phyloP scores from a whole-genome alignment of 2,888 invertebrate genomes.

The Herminia tarsipennalis region DNA sequence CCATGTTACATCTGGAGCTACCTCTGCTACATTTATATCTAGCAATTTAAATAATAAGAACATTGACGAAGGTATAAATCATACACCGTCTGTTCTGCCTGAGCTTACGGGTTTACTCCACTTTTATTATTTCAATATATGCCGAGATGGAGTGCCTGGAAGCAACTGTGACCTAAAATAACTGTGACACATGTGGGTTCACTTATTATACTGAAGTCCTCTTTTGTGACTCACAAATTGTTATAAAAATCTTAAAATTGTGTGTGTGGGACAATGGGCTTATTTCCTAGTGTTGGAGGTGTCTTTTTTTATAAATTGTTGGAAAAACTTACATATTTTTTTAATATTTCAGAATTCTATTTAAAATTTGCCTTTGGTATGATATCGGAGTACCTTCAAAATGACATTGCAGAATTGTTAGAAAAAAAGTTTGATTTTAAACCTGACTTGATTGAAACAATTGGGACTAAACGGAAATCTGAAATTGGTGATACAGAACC shows the following conservation, averaged over 20 bases:
- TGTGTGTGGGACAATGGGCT: no score
- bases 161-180: no score
- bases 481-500: conserved; percentile 63
- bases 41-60: conserved; percentile 85
- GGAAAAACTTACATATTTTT: conserved; percentile 1
- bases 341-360: conserved; percentile 84
- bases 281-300: background rate
- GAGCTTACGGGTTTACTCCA: no score
- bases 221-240: no score
- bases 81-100: no score
- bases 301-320: background rate
- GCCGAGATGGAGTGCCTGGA: no score
- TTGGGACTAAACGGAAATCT: conserved; percentile 85
- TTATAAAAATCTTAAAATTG: no score
- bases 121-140: no score
- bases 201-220: no score
- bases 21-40: conserved; percentile 91
- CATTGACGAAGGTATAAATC: conserved; percentile 85
- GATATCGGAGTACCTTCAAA: conserved; percentile 91
- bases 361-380: conserved; percentile 92
- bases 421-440: conserved; percentile 88
- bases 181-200: no score
- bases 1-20: conserved; percentile 90
- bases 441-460: conserved; percentile 81
- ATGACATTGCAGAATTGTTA: conserved; percentile 88